phyloP scores from a whole-genome alignment of 1,140 invertebrate genomes.

The Lepidurus packardi region DNA sequence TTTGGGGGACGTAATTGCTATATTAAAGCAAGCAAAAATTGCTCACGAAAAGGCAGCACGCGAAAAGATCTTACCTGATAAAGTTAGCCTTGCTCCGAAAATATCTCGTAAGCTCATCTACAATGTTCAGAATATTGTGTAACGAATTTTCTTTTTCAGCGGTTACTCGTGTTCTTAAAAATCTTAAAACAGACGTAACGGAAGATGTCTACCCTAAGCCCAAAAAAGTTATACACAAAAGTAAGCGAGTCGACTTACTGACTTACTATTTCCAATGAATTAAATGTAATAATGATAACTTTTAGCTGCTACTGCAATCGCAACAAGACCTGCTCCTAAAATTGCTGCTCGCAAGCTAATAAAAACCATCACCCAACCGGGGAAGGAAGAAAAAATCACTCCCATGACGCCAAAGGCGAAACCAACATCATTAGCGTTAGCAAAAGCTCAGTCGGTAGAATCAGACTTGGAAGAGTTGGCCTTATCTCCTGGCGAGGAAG shows the following conservation, averaged over 20 bases:
- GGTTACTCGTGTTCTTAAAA: slow-evolving; percentile 19
- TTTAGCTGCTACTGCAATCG: not conserved
- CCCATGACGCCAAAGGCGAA: not conserved
- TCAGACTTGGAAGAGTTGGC: slow-evolving; percentile 33
- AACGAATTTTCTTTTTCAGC: not conserved
- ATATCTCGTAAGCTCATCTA: slow-evolving; percentile 3
- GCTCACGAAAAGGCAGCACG: slow-evolving; percentile 56
- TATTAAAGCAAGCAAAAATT: slow-evolving; percentile 70
- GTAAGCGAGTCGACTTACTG: not conserved
- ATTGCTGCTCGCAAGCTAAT: slow-evolving; percentile 22
- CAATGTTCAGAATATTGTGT: not conserved
- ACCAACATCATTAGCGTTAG: slow-evolving; percentile 3
- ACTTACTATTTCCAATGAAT: no score
- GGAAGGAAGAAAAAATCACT: slow-evolving; percentile 15
- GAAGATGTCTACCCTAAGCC: slow-evolving; percentile 26
- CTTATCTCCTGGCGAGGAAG: slow-evolving; percentile 34
- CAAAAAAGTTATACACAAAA: slow-evolving; percentile 1
- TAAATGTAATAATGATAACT: not conserved
- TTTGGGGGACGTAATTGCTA: slow-evolving; percentile 78
- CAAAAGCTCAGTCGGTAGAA: slow-evolving; percentile 28
- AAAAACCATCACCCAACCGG: not conserved
- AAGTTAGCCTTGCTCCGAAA: not conserved
- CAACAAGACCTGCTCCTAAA: not conserved
- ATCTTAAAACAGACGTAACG: slow-evolving; percentile 28
- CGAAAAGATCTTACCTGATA: not conserved